These are phyloP conservation scores for Zaprionus gabonicus DNA, from an alignment of 1,140 invertebrate species.

Conservation along the genomic window DNA sequence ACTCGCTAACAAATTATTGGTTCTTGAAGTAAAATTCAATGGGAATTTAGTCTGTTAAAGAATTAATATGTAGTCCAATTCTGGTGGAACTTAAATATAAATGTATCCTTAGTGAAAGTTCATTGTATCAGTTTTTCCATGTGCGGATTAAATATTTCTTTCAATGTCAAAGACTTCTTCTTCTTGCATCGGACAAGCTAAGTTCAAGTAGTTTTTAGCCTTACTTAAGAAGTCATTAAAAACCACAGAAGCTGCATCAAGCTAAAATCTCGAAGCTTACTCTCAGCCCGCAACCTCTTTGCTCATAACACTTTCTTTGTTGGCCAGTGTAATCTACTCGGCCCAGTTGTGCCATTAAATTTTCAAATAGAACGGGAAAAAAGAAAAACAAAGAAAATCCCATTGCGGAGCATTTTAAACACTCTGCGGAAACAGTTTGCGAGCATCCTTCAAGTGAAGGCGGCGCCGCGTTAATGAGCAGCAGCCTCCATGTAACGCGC, in stretches of 20 bases:
- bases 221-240: neutral
- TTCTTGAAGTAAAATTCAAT: neutral
- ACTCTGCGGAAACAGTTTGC: constrained; percentile 63
- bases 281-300: neutral
- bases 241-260: neutral
- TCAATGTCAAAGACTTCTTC: too few relatives aligned
- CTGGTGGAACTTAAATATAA: too few relatives aligned
- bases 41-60: too few relatives aligned
- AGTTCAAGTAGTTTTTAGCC: neutral
- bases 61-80: too few relatives aligned
- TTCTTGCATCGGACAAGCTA: neutral
- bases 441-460: constrained; percentile 68
- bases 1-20: constrained; percentile 2
- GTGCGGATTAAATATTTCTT: too few relatives aligned
- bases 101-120: too few relatives aligned
- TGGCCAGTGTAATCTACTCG: constrained; percentile 31
- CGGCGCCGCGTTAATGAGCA: constrained; percentile 66
- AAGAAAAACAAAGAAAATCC: constrained; percentile 25
- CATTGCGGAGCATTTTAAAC: constrained; percentile 41
- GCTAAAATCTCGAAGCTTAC: neutral
- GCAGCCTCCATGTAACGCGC: constrained; percentile 33
- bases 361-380: constrained; percentile 47
- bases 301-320: neutral
- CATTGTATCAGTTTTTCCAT: too few relatives aligned
- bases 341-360: constrained; percentile 58